These are phyloP conservation scores for Aricia artaxerxes DNA, from an alignment of 2,888 invertebrate species.

Conservation along the genomic window DNA sequence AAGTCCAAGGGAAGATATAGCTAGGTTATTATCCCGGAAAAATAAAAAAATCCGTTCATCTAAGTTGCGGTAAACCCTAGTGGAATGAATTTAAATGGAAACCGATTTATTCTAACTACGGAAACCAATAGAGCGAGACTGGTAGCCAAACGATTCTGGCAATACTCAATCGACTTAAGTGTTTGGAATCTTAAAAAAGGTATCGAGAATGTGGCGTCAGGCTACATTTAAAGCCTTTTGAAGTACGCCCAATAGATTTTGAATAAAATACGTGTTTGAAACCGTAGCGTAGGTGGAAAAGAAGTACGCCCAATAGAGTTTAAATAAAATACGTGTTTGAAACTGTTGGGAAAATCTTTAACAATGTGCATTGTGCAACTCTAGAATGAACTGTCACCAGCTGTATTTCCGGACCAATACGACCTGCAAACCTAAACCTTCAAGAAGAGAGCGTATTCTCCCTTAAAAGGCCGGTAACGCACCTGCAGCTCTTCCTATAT, in stretches of 20 bases:
- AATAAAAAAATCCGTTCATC: no score
- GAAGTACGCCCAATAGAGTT: constrained; percentile 55
- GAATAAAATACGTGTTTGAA: constrained; percentile 66
- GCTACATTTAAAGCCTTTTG: constrained; percentile 8
- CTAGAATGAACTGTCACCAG: no score
- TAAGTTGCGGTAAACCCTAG: background rate
- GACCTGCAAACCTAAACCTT: no score
- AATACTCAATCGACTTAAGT: background rate
- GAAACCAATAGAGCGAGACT: background rate
- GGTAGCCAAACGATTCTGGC: background rate
- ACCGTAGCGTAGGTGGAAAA: constrained; percentile 3
- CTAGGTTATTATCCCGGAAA: no score
- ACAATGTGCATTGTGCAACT: background rate
- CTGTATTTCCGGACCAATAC: no score
- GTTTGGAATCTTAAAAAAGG: background rate
- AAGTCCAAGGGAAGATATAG: no score
- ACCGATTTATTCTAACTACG: background rate
- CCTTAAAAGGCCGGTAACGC: no score
- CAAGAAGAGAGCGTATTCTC: no score
- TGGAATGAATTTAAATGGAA: background rate
- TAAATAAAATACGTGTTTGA: constrained; percentile 68
- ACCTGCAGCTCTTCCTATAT: no score
- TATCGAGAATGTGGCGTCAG: background rate
- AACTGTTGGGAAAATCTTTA: constrained; percentile 36
- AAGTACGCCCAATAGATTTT: constrained; percentile 57